Percentiles rank a stretch among this genome's conserved stretches.
Conservation (phyloP, 2,888 invertebrate genomes). For the Ormyrus thymus region DNA sequence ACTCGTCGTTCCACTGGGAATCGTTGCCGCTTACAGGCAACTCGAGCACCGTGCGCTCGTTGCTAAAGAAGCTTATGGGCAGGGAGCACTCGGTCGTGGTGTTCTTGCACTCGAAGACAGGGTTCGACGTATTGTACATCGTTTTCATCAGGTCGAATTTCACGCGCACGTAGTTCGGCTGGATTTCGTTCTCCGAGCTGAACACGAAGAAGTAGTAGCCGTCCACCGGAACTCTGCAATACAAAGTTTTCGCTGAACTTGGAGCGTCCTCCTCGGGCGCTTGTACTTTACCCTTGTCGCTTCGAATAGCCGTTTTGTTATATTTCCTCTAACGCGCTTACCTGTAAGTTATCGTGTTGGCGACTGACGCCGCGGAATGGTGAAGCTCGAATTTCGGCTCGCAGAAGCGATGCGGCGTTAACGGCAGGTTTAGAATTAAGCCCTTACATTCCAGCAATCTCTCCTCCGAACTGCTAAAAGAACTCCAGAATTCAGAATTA, state of each 20-base stretch:
- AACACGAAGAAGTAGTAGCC: constrained; percentile 91
- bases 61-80: constrained; percentile 82
- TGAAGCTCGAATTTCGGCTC: constrained; percentile 73
- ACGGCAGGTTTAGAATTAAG: constrained; percentile 82
- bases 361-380: constrained; percentile 76
- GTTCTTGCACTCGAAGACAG: constrained; percentile 80
- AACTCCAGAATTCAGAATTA: constrained; percentile 88
- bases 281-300: no score
- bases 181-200: constrained; percentile 87
- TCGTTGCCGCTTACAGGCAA: constrained; percentile 81
- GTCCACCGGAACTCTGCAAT: constrained; percentile 81
- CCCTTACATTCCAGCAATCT: constrained; percentile 85
- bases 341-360: constrained; percentile 83
- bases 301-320: no score
- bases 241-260: constrained; percentile 3
- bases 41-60: constrained; percentile 83
- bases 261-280: no score
- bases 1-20: constrained; percentile 84
- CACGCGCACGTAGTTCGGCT: constrained; percentile 83
- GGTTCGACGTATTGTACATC: constrained; percentile 81
- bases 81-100: constrained; percentile 80
- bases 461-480: constrained; percentile 88
- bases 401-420: constrained; percentile 81
- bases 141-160: constrained; percentile 84
- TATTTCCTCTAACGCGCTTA: constrained; percentile 64